A percentile compares a stretch with the other conserved stretches of the same genome.
Conservation (phyloP, 2,888 invertebrate species). For the Andricus quercusramuli region DNA sequence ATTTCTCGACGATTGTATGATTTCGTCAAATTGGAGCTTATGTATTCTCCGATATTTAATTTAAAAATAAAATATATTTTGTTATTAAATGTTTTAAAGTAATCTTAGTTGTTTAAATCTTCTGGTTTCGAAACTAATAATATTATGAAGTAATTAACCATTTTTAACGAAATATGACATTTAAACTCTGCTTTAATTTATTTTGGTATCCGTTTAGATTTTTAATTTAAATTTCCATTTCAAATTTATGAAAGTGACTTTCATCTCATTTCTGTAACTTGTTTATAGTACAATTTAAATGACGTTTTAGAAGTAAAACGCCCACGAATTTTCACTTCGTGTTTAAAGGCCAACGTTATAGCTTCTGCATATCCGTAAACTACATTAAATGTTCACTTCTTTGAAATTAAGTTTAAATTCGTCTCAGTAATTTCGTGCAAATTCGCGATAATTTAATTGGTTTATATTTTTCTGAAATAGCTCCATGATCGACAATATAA, state of each 20-base stretch:
- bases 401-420: not conserved
- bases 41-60: no score
- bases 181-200: no score
- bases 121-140: not conserved
- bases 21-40: no score
- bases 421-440: not conserved
- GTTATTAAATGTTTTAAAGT: no score
- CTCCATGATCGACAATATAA: not conserved
- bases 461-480: not conserved
- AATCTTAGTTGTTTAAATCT: no score
- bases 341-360: not conserved
- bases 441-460: not conserved
- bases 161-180: not conserved
- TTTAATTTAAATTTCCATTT: not conserved
- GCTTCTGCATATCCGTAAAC: not conserved
- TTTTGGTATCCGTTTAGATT: not conserved
- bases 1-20: no score
- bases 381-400: not conserved
- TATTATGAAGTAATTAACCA: not conserved
- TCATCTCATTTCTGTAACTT: not conserved
- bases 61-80: no score
- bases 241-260: not conserved
- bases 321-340: not conserved
- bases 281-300: not conserved
- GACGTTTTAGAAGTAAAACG: not conserved